Base-by-base conservation (phyloP, 2,113 vertebrate species). In the Nothobranchius furzeri region DNA sequence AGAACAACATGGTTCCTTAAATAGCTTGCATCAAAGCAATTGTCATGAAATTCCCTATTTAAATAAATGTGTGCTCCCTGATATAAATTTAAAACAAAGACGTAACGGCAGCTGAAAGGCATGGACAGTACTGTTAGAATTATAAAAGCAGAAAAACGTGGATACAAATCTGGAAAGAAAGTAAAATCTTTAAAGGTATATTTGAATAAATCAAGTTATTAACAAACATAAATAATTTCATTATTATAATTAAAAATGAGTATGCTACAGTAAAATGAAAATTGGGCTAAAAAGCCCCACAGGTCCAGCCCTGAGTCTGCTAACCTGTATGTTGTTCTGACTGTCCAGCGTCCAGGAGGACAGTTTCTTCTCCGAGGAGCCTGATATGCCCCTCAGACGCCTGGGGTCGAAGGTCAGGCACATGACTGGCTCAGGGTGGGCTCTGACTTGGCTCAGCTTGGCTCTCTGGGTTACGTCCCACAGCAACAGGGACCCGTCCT, bases 241-340 rank as follows among this genome's bases (percentile, higher is more conserved):
- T 37, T 7, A 37, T 4, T 37, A 6, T 37, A 37, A 7, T 4
- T 7, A 37, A 6, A 37, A 37, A 37, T 37, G 4, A 37, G 36
- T 4, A 1, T 40, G 9, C 1, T 40, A 40, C 7, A 8, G 3
- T 7, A 40, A 40, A 30, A 35, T 36, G 52, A 20, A 1, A 35
- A 15, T 12, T 9, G 9, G 43, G 10, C 43, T 45, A 14, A 25
- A 25, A 30, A 6, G 25, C 20, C 40, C 17, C 56, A 59, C 17
- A 13, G 7, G 15, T 7, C 35, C 6, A 20, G 59, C 30, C 17
- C 6, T n/a, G n/a, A 48, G 60, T 76, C 40, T 85, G 80, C 95
- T 96, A 92, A 98, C 98, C 97, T 98, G 94, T 66, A 99, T 90
- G 85, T 91, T 92, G 87, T 92, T 95, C 86, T 94, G 96, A 76